Conservation (phyloP, 2,888 invertebrate species). For the Salticus scenicus region DNA sequence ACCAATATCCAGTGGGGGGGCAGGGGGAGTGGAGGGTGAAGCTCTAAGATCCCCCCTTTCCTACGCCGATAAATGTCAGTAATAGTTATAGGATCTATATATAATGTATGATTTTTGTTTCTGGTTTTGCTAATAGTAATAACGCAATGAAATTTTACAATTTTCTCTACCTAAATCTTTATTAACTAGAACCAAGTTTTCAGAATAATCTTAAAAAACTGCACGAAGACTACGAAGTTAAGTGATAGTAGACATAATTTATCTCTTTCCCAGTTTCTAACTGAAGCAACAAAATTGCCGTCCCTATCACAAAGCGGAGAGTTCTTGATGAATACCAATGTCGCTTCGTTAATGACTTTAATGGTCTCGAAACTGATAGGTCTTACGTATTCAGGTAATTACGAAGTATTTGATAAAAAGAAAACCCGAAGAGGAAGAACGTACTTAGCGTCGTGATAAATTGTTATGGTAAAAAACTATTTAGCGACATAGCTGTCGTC, state of each 20-base stretch:
- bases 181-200: background rate
- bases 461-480: conserved; percentile 34
- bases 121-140: no score
- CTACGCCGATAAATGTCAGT: no score
- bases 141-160: no score
- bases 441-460: conserved; percentile 60
- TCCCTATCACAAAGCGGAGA: conserved; percentile 26
- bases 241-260: background rate
- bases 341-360: conserved; percentile 51
- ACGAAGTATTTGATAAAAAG: conserved; percentile 39
- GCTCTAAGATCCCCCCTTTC: no score
- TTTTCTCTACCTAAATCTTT: background rate
- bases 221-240: background rate
- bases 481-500: conserved; percentile 22
- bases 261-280: background rate
- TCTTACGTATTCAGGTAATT: conserved; percentile 42
- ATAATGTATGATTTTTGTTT: no score
- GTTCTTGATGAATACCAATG: conserved; percentile 61
- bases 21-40: no score
- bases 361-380: conserved; percentile 49
- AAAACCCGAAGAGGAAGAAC: background rate
- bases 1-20: no score
- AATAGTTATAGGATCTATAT: no score
- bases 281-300: background rate
- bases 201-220: background rate